Evolutionary conservation across 2,113 vertebrate species (phyloP), one percentile per base, ranked within the genome.

Genomic region (Ptilonorhynchus violaceus): DNA sequence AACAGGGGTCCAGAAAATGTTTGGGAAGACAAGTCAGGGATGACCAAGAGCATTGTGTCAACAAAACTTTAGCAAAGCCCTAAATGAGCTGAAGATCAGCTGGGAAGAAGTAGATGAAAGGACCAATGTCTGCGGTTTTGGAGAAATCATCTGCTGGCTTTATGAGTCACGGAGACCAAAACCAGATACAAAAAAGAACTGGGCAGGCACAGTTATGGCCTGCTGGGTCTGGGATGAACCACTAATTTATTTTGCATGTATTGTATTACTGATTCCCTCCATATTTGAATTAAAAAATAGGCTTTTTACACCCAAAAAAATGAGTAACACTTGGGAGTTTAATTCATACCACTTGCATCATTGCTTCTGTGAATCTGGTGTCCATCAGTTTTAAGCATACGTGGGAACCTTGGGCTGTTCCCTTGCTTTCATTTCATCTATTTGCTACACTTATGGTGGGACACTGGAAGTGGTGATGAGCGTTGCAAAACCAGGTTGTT

Each of bases 251-350:
- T 85, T 72, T 75, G 80, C n/a, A 56, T 84, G 76, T 41, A 67
- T 22, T 78, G 4, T 72, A 31, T 49, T 92, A 69, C 89, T 88
- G 91, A 89, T 63, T 81, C 52, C 22, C 80, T 92, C 55, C 50
- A 44, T 53, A 46, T 66, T 20, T 70, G 41, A 85, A 80, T 63
- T 89, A 5, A 81, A 92, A 92, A 83, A 50, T 75, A 28, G 58
- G n/a, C 11, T 22, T 10, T 95, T 95, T 92, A 46, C 93, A 96
- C 94, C 89, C 89, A 89, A 80, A 85, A 64, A 76, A 82, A 82
- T 85, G 52, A 91, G 25, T 78, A 78, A 66, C 0, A 1, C 42
- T 80, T 74, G 47, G 19, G 64, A 89, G 37, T 77, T 87, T 96
- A 91, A 95, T 90, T 92, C 49, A 49, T 56, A 75, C 56, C 47